Evolutionary conservation across 2,888 invertebrate genomes (phyloP), one percentile per base, ranked within the genome.

Genomic region (Teleiodes luculella): DNA sequence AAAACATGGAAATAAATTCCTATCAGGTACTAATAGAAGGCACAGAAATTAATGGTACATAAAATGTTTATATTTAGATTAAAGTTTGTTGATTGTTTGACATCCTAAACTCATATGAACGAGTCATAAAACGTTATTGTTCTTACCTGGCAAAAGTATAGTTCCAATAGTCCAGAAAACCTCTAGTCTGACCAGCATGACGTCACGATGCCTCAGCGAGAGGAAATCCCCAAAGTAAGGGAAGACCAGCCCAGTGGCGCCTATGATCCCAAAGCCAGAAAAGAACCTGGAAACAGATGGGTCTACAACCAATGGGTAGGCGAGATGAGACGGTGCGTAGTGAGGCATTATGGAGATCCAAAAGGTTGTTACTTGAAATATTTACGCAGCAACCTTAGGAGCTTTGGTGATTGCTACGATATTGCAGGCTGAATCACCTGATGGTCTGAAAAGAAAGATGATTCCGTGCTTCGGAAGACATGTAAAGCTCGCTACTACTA

Each of bases 241-340:
- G 67, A 92, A 91, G 56, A 91, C 74, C 28, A 91, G 86, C 39
- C 92, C 92, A 5, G 92, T 91, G 48, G 92, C 92, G 0, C 92
- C 92, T 62, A 92, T 92, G 66, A 92, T 91, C 43, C 92, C 92
- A 62, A 93, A 92, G 2, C 93, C 93, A 57, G 91, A 92, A 74
- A 92, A 90, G 68, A 93, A 93, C 68, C 93, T 91, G 81, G 2
- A 77, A 78, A 50, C 24, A 51, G 35, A 31, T 30, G 30, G 41
- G 68, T 76, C 79, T 83, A 81, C 80, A 83, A 81, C 74, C 73
- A 84, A 82, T 81, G 76, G 79, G 78, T 73, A 74, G 68, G 71
- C 74, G 62, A 54, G 59, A 63, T 58, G 52, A 58, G 24, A 28
- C 46, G 31, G 49, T 53, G 47, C 30, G 5, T 28, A 51, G n/a